A percentile compares a stretch with the other conserved stretches of the same genome.
Evolutionary conservation across 1,140 invertebrate genomes (phyloP).

Genomic region (Dendroctonus ponderosae): DNA sequence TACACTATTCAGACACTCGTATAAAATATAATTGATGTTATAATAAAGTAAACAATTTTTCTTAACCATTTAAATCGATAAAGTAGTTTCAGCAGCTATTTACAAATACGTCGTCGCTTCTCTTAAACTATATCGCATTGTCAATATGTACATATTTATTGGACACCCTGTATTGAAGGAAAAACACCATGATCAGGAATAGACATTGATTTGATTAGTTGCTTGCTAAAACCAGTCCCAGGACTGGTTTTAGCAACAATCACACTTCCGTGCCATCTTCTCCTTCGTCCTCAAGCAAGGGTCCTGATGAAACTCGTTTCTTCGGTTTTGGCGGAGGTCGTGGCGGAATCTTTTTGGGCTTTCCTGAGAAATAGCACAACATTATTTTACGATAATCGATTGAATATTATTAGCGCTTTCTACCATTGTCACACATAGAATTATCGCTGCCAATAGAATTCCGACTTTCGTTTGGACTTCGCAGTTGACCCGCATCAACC

Average conservation of each 20-base stretch:
- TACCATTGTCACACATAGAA: constrained; percentile 14
- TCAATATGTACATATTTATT: too few species aligned
- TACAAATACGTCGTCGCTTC: too few species aligned
- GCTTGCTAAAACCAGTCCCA: constrained; percentile 42
- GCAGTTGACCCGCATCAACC: constrained; percentile 30
- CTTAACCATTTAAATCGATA: too few species aligned
- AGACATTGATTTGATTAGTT: too few species aligned
- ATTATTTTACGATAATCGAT: not conserved
- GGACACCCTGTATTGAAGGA: too few species aligned
- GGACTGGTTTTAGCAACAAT: constrained; percentile 50
- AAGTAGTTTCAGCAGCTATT: too few species aligned
- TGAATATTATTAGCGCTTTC: not conserved
- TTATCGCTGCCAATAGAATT: constrained; percentile 38
- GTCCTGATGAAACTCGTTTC: constrained; percentile 61
- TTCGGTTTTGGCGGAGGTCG: constrained; percentile 78
- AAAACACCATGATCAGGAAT: too few species aligned
- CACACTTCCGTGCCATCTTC: constrained; percentile 85
- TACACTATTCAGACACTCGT: too few species aligned
- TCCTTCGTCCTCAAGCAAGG: constrained; percentile 79
- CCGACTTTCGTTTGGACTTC: constrained; percentile 41
- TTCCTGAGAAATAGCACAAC: constrained; percentile 29
- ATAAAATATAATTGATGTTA: too few species aligned
- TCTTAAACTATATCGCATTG: too few species aligned
- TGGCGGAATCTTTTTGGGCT: constrained; percentile 68
- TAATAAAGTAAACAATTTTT: too few species aligned